Percentiles rank a stretch among this genome's conserved stretches.
These are phyloP conservation scores for Cephus pulcher DNA, from an alignment of 2,888 invertebrate species.

Conservation along the genomic window DNA sequence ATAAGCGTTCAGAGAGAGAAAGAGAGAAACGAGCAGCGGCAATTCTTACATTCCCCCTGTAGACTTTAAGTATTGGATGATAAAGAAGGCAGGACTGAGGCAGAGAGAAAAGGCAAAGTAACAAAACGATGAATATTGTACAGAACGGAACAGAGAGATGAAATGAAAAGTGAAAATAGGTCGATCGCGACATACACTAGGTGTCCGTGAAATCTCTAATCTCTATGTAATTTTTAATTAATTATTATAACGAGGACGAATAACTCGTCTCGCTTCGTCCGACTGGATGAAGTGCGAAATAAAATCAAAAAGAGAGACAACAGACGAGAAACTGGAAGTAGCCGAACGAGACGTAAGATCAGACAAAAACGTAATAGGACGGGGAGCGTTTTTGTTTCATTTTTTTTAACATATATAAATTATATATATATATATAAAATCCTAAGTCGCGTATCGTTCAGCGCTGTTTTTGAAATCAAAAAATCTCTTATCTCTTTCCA, in stretches of 20 bases:
- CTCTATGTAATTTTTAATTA: conserved; percentile 20
- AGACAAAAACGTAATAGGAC: neutral
- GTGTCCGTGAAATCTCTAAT: neutral
- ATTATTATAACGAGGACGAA: neutral
- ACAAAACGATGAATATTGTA: neutral
- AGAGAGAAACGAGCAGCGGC: neutral
- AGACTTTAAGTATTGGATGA: neutral
- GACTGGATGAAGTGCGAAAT: neutral
- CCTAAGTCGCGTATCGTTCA: neutral
- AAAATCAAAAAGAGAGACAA: neutral
- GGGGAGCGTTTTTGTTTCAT: neutral
- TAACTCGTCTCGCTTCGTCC: neutral
- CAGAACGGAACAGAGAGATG: neutral
- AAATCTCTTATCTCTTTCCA: neutral
- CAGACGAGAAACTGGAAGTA: neutral
- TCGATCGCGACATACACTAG: neutral
- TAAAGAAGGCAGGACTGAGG: neutral
- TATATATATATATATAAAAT: neutral
- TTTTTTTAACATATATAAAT: neutral
- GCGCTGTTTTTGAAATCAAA: neutral
- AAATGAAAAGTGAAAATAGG: neutral
- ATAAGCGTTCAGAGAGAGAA: neutral
- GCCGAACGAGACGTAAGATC: neutral
- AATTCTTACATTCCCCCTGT: conserved; percentile 35
- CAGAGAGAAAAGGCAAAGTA: neutral